Conservation (phyloP, 2,888 invertebrate species). For the Coelinius sp. region DNA sequence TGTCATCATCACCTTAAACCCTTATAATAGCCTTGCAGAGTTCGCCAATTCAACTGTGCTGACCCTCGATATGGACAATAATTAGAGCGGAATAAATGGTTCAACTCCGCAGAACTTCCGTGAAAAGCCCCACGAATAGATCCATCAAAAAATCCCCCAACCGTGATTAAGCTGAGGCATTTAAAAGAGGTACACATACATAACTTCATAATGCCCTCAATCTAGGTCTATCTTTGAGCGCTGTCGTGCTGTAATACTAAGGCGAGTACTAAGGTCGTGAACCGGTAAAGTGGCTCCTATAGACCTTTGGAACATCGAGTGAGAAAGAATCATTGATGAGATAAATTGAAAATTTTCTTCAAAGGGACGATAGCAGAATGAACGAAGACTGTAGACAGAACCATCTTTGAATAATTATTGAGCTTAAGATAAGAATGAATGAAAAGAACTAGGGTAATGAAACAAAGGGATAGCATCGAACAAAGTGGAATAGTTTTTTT, state of each 20-base stretch:
- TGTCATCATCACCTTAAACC: constrained; percentile 1
- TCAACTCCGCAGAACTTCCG: neutral
- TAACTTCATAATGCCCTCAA: neutral
- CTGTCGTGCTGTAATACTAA: neutral
- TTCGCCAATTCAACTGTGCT: neutral
- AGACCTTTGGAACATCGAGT: neutral
- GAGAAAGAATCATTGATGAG: neutral
- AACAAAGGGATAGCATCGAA: neutral
- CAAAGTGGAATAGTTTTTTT: neutral
- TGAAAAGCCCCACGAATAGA: neutral
- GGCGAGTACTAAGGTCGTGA: neutral
- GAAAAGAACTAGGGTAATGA: neutral
- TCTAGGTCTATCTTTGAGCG: neutral
- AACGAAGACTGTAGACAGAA: neutral
- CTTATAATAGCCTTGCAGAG: neutral
- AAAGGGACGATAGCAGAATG: too few relatives aligned
- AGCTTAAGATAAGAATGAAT: neutral
- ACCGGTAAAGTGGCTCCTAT: neutral
- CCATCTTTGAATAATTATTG: neutral
- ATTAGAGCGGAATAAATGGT: neutral
- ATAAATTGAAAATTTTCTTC: too few relatives aligned
- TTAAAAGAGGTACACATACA: neutral
- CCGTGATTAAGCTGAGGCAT: neutral
- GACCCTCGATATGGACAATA: neutral
- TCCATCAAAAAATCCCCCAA: neutral